Evolutionary conservation across 1,140 invertebrate genomes (phyloP), one percentile per base, ranked within the genome.

Genomic region (Zeugodacus cucurbitae): DNA sequence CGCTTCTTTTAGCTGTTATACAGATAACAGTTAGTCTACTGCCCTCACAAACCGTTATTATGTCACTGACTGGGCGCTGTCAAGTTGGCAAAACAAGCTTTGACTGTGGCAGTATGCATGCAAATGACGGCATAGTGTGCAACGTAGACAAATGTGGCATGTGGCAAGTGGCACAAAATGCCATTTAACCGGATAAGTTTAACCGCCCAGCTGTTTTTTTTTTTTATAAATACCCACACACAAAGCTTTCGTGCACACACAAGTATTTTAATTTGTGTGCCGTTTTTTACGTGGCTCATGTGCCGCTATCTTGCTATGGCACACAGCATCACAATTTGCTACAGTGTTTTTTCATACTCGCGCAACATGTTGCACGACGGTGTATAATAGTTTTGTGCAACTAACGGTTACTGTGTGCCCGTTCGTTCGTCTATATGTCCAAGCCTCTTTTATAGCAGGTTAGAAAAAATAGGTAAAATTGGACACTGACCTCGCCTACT

Each of bases 81-180:
- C 22, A 11, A 48, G 41, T 26, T n/a, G n/a, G n/a, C 22, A 82
- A 7, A 82, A 3, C n/a, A 82, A 48, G 74, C 11, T 26, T 82
- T 82, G 74, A 82, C 74, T 82, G n/a, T 17, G n/a, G 11, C 48
- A 82, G 22, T 8, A 29, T n/a, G n/a, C 37, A 82, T 37, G 67
- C 22, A 32, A 70, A 70, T 11, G 41, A 44, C 4, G 37, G 17
- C 22, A 11, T 48, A 10, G 8, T 26, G 41, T 26, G 74, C 74
- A 82, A 29, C 22, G 1, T n/a, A 48, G 26, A 48, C 41, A 82
- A 82, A 82, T 82, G 74, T 48, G 37, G 74, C n/a, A 82, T 82
- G 74, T 82, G 74, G 74, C 44, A 82, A 48, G n/a, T 82, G 74
- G 41, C 41, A 82, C n/a, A 82, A 82, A 82, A 48, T 48, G n/a